These are phyloP conservation scores for Lordiphosa clarofinis DNA, from an alignment of 1,140 invertebrate species.

Conservation along the genomic window DNA sequence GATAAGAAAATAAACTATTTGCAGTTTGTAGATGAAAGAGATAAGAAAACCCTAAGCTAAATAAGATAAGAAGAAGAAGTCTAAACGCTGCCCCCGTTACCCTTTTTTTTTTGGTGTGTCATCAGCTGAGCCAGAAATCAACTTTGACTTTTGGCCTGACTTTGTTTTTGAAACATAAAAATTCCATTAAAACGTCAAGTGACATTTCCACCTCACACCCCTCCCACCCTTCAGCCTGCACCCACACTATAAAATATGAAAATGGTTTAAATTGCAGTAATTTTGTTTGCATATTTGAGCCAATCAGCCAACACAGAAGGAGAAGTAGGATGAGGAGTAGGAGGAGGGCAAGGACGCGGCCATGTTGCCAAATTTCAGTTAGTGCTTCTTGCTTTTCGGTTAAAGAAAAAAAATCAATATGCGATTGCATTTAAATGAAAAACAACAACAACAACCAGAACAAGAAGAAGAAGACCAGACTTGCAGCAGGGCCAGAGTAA, in stretches of 20 bases:
- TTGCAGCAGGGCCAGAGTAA: not conserved
- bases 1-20: too few species aligned
- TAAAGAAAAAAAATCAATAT: slow-evolving; percentile 59
- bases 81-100: too few species aligned
- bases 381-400: slow-evolving; percentile 18
- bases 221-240: too few species aligned
- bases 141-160: slow-evolving; percentile 28
- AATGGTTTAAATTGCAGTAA: slow-evolving; percentile 49
- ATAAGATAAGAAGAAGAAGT: too few species aligned
- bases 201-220: slow-evolving; percentile 18
- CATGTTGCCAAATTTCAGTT: slow-evolving; percentile 53
- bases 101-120: too few species aligned
- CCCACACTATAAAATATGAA: slow-evolving; percentile 24
- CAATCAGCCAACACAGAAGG: slow-evolving; percentile 33
- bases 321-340: not conserved
- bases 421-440: slow-evolving; percentile 61
- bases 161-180: slow-evolving; percentile 44
- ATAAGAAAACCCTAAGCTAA: too few species aligned
- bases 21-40: too few species aligned
- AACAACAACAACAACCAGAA: not conserved
- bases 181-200: slow-evolving; percentile 72
- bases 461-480: too few species aligned
- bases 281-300: slow-evolving; percentile 42
- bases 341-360: slow-evolving; percentile 1
- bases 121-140: not conserved